Percentiles rank a stretch among this genome's conserved stretches.
These are phyloP conservation scores for Machimus atricapillus DNA, from an alignment of 2,888 invertebrate genomes.

Conservation along the genomic window DNA sequence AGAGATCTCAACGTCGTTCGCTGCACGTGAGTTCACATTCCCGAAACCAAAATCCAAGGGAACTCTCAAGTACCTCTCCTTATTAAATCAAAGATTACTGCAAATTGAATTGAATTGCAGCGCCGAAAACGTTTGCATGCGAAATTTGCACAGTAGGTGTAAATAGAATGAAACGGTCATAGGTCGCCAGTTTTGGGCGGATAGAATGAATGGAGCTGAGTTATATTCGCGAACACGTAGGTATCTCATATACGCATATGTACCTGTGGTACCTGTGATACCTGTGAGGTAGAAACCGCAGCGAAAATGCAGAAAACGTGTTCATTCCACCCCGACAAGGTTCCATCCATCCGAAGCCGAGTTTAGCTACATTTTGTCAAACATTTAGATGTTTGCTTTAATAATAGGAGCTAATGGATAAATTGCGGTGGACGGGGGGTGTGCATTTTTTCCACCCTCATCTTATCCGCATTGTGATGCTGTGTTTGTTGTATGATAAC, in stretches of 20 bases:
- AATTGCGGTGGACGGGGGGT: neutral
- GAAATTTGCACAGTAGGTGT: neutral
- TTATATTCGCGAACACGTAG: neutral
- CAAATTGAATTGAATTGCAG: neutral
- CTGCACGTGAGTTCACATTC: neutral
- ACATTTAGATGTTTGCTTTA: neutral
- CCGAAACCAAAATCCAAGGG: neutral
- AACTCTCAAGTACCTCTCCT: neutral
- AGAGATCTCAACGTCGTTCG: neutral
- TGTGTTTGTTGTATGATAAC: neutral
- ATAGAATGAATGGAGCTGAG: neutral
- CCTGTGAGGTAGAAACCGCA: neutral
- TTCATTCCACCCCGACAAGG: neutral
- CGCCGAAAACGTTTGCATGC: neutral
- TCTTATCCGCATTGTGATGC: conserved; percentile 1
- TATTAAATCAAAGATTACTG: neutral
- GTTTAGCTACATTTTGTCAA: neutral
- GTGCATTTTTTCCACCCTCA: neutral
- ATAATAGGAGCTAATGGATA: conserved; percentile 33
- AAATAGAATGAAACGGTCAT: neutral
- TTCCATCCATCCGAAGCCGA: neutral
- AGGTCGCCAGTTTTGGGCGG: neutral
- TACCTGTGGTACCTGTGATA: neutral
- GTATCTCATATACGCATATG: neutral
- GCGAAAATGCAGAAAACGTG: conserved; percentile 24